These are phyloP conservation scores for Drosophila neotestacea DNA, from an alignment of 2,888 invertebrate species.

Conservation along the genomic window DNA sequence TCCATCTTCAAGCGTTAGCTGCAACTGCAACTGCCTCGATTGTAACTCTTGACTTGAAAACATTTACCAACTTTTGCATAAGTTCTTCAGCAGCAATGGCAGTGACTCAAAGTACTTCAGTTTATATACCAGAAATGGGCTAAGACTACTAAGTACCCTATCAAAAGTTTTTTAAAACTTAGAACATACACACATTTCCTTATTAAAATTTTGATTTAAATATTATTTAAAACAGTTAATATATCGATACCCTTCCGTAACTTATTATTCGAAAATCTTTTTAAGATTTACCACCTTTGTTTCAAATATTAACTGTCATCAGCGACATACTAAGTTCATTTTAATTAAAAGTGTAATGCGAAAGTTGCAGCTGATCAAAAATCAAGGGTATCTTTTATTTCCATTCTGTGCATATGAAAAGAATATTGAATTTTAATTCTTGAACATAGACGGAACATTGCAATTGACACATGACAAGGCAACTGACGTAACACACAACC, in stretches of 20 bases:
- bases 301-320: no score
- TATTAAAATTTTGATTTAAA: no score
- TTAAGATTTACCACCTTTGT: no score
- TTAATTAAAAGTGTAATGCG: neutral
- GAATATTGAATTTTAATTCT: constrained; percentile 74
- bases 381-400: constrained; percentile 46
- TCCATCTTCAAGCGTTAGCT: neutral
- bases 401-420: constrained; percentile 67
- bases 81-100: neutral
- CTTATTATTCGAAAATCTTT: no score
- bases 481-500: constrained; percentile 1
- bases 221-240: no score
- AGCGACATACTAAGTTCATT: neutral
- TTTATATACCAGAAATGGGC: no score
- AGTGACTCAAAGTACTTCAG: neutral
- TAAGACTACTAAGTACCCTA: neutral
- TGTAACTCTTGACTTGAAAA: neutral
- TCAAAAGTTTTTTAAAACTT: no score
- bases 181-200: no score
- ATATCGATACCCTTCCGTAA: no score
- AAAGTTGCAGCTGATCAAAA: neutral
- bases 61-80: constrained; percentile 13
- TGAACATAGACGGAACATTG: constrained; percentile 48
- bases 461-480: constrained; percentile 76
- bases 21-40: constrained; percentile 1